Percentiles rank a stretch among this genome's conserved stretches.
These are phyloP conservation scores for Cataglyphis albicans DNA, from an alignment of 2,888 invertebrate species.

Conservation along the genomic window DNA sequence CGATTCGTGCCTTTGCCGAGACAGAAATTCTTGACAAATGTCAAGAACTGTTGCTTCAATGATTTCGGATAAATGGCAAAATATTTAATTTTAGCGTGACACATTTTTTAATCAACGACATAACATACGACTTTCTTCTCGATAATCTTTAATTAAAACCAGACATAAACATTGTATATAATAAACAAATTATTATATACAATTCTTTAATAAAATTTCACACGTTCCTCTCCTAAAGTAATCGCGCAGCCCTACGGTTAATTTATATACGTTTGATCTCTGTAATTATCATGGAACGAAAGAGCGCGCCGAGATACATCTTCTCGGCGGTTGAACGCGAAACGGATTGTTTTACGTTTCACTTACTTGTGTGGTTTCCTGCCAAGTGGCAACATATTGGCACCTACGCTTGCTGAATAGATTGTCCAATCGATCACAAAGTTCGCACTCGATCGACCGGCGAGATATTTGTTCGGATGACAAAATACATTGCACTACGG, in stretches of 20 bases:
- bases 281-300: slow-evolving; percentile 18
- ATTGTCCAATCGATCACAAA: slow-evolving; percentile 76
- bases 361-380: slow-evolving; percentile 59
- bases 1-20: slow-evolving; percentile 33
- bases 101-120: background rate
- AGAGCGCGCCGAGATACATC: slow-evolving; percentile 17
- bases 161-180: background rate
- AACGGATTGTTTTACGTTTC: slow-evolving; percentile 67
- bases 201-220: background rate
- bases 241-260: background rate
- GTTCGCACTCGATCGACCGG: slow-evolving; percentile 73
- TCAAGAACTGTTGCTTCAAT: background rate
- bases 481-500: slow-evolving; percentile 71
- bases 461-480: slow-evolving; percentile 74
- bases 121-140: background rate
- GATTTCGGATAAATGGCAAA: background rate
- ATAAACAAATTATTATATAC: background rate
- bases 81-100: background rate
- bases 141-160: background rate
- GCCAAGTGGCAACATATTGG: slow-evolving; percentile 73
- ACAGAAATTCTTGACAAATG: slow-evolving; percentile 28
- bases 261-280: background rate
- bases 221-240: background rate
- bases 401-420: slow-evolving; percentile 72
- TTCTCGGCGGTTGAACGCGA: slow-evolving; percentile 57